phyloP scores from a whole-genome alignment of 2,888 invertebrate genomes.

The Callyntrura guangdongensis region DNA sequence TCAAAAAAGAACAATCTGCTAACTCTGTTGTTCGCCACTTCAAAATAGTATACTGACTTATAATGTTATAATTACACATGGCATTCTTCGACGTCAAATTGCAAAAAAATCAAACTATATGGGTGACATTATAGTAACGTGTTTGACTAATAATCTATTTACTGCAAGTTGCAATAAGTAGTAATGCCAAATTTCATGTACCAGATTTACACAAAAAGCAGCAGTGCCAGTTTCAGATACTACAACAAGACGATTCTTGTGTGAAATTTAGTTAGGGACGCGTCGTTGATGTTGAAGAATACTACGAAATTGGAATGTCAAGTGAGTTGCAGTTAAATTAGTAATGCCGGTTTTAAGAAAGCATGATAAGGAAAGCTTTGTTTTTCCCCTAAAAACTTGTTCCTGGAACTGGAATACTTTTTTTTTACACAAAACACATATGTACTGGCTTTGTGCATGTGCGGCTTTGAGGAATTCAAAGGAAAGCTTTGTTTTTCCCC shows the following conservation, averaged over 20 bases:
- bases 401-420: constrained; percentile 36
- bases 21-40: not conserved
- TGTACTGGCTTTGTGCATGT: not conserved
- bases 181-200: too few relatives aligned
- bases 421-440: not conserved
- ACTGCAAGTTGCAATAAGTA: too few relatives aligned
- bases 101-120: too few relatives aligned
- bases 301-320: too few relatives aligned
- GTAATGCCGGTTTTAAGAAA: not conserved
- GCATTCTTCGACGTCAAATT: constrained; percentile 28
- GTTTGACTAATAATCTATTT: too few relatives aligned
- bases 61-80: constrained; percentile 51
- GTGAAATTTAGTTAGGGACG: not conserved
- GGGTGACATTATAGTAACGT: too few relatives aligned
- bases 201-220: too few relatives aligned
- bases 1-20: not conserved
- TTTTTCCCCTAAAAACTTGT: not conserved
- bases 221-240: too few relatives aligned
- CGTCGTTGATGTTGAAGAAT: not conserved
- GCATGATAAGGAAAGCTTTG: not conserved
- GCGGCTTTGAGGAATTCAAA: too few relatives aligned
- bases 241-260: not conserved
- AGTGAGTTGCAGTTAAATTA: not conserved
- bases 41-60: constrained; percentile 16
- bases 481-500: not conserved